Evolutionary conservation across 2,113 vertebrate genomes (phyloP).

Genomic region (Electrona antarctica): DNA sequence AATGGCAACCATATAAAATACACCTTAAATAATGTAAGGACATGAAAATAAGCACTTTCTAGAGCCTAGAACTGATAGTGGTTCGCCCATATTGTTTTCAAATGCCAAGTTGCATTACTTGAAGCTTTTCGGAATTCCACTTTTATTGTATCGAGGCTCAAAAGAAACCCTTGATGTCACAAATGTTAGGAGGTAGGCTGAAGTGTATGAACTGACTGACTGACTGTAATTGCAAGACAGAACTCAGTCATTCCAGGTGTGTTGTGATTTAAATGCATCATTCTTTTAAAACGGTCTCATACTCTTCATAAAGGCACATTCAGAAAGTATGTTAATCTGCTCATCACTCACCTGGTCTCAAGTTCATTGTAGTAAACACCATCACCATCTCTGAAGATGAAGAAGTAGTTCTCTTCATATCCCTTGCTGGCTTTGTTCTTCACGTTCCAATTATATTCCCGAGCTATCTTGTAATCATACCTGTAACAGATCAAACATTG

Average conservation of each 20-base stretch:
- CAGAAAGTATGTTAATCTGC: background rate
- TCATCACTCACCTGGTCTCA: slow-evolving; percentile 85
- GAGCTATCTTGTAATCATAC: slow-evolving; percentile 94
- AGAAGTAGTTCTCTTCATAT: slow-evolving; percentile 97
- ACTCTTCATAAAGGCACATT: background rate
- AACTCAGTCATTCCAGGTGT: too few species aligned
- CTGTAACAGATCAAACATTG: slow-evolving; percentile 64
- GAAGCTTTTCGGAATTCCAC: too few species aligned
- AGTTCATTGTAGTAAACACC: slow-evolving; percentile 96
- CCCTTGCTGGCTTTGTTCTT: slow-evolving; percentile 98
- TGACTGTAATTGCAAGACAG: too few species aligned
- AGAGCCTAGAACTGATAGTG: background rate
- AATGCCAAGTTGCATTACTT: too few species aligned
- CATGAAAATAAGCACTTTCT: background rate
- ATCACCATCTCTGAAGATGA: slow-evolving; percentile 93
- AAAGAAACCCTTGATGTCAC: too few species aligned
- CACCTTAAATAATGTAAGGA: background rate
- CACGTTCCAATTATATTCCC: slow-evolving; percentile 97
- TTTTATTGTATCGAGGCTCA: too few species aligned
- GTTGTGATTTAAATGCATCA: too few species aligned
- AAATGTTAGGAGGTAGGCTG: too few species aligned
- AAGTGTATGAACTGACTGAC: too few species aligned
- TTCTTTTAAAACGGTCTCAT: too few species aligned
- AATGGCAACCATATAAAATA: background rate
- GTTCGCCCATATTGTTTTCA: too few species aligned